Evolutionary conservation across 2,113 vertebrate species (phyloP).

Genomic region (Clupea harengus): DNA sequence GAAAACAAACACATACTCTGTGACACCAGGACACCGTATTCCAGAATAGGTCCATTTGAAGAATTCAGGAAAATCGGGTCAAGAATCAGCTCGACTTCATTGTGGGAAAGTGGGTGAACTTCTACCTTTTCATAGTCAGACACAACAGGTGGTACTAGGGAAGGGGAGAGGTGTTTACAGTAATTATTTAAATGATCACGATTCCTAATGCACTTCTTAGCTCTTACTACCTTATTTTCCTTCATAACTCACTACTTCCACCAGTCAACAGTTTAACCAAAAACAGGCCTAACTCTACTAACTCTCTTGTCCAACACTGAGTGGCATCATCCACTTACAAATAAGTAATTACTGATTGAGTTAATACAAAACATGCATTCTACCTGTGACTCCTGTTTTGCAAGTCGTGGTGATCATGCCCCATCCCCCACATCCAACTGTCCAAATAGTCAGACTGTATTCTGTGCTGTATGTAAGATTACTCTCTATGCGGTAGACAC

Average conservation of each 20-base stretch:
- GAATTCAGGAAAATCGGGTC: slow-evolving; percentile 51
- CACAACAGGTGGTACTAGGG: background rate
- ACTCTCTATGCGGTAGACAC: background rate
- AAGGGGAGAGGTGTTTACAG: background rate
- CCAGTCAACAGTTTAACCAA: background rate
- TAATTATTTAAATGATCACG: too few relatives aligned
- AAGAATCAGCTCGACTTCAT: slow-evolving; percentile 25
- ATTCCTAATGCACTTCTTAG: too few relatives aligned
- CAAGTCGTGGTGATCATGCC: slow-evolving; percentile 56
- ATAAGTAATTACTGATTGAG: background rate
- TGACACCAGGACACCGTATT: slow-evolving; percentile 79
- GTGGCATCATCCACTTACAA: too few relatives aligned
- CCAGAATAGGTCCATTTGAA: slow-evolving; percentile 70
- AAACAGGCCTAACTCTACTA: background rate
- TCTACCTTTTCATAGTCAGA: background rate
- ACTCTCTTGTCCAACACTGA: background rate
- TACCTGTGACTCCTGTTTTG: slow-evolving; percentile 78
- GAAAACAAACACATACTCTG: slow-evolving; percentile 43
- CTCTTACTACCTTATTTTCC: too few relatives aligned
- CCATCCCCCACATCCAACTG: slow-evolving; percentile 60
- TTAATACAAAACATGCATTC: slow-evolving; percentile 34
- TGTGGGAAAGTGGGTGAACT: background rate
- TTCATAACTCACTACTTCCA: background rate
- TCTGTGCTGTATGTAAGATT: slow-evolving; percentile 64
- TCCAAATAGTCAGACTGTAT: slow-evolving; percentile 70